These are phyloP conservation scores for Perizoma flavofasciatum DNA, from an alignment of 2,888 invertebrate genomes.

Conservation along the genomic window DNA sequence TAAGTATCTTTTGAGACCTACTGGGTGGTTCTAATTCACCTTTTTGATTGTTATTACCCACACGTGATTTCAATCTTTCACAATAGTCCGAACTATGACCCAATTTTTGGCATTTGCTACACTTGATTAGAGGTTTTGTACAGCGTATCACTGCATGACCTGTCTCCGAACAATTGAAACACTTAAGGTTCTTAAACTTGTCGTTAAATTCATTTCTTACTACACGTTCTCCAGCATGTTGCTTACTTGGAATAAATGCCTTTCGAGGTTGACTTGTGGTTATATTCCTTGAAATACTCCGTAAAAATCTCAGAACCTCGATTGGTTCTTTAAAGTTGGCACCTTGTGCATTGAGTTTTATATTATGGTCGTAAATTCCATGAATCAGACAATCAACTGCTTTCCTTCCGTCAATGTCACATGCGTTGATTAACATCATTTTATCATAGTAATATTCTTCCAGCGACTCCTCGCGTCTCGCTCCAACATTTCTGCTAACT, in stretches of 20 bases:
- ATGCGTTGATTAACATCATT: too few species aligned
- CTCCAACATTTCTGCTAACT: not conserved
- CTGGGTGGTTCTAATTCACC: too few species aligned
- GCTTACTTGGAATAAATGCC: not conserved
- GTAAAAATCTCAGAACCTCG: not conserved
- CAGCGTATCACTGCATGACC: not conserved
- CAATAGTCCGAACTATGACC: not conserved
- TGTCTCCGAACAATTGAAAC: conserved; percentile 1
- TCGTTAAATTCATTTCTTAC: not conserved
- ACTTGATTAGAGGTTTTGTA: not conserved
- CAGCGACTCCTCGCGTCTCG: not conserved
- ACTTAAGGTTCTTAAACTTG: conserved; percentile 1
- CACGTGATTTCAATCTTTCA: not conserved
- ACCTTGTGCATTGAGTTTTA: conserved; percentile 2
- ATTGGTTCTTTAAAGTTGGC: not conserved
- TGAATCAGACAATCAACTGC: too few species aligned
- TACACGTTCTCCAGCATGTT: not conserved
- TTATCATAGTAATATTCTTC: too few species aligned
- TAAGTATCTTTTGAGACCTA: too few species aligned
- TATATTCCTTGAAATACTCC: not conserved
- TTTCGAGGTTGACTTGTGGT: not conserved
- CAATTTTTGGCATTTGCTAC: not conserved
- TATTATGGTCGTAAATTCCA: conserved; percentile 1
- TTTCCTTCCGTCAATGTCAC: not conserved
- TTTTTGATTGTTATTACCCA: too few species aligned